Evolutionary conservation across 2,113 vertebrate genomes (phyloP).

Genomic region (Xyrauchen texanus): DNA sequence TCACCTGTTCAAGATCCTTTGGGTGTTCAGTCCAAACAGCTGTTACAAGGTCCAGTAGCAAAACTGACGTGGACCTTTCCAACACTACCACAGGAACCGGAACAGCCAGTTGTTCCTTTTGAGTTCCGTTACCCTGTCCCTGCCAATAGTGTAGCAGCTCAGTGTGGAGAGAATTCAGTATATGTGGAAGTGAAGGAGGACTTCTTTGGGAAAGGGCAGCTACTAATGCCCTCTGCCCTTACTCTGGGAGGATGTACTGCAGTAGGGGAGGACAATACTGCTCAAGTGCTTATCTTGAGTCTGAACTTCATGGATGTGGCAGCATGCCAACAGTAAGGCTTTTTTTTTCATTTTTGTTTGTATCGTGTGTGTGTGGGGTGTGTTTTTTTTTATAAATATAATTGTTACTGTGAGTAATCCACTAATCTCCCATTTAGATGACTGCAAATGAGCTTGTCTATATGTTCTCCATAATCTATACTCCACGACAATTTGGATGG

Average conservation of each 20-base stretch:
- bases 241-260: conserved; percentile 64
- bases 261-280: conserved; percentile 1
- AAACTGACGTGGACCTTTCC: conserved; percentile 40
- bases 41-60: conserved; percentile 35
- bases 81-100: background rate
- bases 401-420: background rate
- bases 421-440: conserved; percentile 52
- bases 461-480: conserved; percentile 63
- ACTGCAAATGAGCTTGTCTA: conserved; percentile 59
- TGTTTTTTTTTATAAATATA: no score
- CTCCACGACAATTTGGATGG: conserved; percentile 53
- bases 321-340: conserved; percentile 51
- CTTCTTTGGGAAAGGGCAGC: conserved; percentile 67
- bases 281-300: conserved; percentile 54
- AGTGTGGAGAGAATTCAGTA: conserved; percentile 59
- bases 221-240: conserved; percentile 58
- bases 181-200: conserved; percentile 60
- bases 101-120: background rate
- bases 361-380: no score
- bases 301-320: conserved; percentile 57
- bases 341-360: no score
- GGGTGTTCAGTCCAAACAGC: conserved; percentile 6
- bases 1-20: background rate
- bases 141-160: conserved; percentile 51
- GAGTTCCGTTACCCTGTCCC: conserved; percentile 37